Base-by-base conservation (phyloP, 35 echinoderm and acorn worm genomes). In the Chiridota heheva region DNA sequence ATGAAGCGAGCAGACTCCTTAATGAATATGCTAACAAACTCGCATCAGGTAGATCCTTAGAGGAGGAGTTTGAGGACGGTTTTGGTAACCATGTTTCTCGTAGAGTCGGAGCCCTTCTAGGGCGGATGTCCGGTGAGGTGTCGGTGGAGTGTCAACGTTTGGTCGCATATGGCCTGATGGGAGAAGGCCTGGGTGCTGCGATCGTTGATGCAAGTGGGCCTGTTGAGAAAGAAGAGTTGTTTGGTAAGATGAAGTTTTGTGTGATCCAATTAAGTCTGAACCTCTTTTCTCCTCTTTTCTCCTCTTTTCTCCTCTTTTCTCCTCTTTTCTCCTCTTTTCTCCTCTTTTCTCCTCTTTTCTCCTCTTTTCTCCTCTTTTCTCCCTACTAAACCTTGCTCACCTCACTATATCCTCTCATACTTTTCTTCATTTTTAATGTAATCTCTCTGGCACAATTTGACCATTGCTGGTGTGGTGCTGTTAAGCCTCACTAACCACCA, bases 21-120 rank as follows among this genome's bases (percentile, higher is more conserved):
- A 84, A 91, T 46, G 94, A 97, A n/a, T 90, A 88, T 40, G 48
- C 88, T 32, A 84, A 97, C 24, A 88, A 78, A 38, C 29, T 87
- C 18, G 51, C 79, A 41, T 27, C 59, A 27, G 88, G 94, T 24
- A 78, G 60, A 44, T 82, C 49, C 55, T 69, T 83, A 24, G 82
- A 87, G 36, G 59, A 88, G 28, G 94, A 97, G 53, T 91, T 97
- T 88, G 84, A 97, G 40, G 72, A 88, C 53, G 78, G 31, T 27
- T 87, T 88, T 33, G 78, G 84, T 22, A 77, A 82, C 42, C 84
- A 97, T 67, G 70, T 84, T 24, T 60, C 81, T 32, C 82, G 83
- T 25, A 75, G 92, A 63, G 87, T 96, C 31, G 87, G 92, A 15
- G 92, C 87, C 18, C 83, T 90, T n/a, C 31, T 96, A 16, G 69